Percentiles rank a stretch among this genome's conserved stretches.
These are phyloP conservation scores for Protaetia brevitarsis DNA, from an alignment of 1,140 invertebrate species.

Conservation along the genomic window DNA sequence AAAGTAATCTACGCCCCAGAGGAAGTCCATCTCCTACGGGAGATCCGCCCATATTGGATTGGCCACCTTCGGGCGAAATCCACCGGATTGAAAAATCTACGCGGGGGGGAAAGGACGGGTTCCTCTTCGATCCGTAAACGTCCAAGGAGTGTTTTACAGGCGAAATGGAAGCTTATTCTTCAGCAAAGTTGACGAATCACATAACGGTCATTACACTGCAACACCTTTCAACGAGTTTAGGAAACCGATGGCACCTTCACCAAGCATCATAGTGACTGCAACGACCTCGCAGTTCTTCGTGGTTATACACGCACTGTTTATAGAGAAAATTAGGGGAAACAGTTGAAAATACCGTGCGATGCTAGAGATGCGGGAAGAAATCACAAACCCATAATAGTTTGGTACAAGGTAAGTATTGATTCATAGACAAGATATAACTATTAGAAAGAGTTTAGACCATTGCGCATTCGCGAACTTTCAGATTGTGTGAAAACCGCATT, in stretches of 20 bases:
- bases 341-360: constrained; percentile 79
- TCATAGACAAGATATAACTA: too few species aligned
- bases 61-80: constrained; percentile 91
- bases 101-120: constrained; percentile 93
- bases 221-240: constrained; percentile 85
- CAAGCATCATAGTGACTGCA: constrained; percentile 84
- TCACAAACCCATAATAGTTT: constrained; percentile 74
- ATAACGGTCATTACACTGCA: constrained; percentile 81
- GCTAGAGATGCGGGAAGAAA: constrained; percentile 70
- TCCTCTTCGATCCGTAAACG: constrained; percentile 89
- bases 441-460: too few species aligned
- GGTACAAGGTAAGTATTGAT: constrained; percentile 72
- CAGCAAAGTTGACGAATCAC: constrained; percentile 67
- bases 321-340: constrained; percentile 76
- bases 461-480: too few species aligned
- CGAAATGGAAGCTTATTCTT: constrained; percentile 86
- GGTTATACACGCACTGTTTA: constrained; percentile 73
- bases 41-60: constrained; percentile 79
- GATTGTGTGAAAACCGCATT: too few species aligned
- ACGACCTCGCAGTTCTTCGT: constrained; percentile 76
- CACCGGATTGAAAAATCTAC: constrained; percentile 85
- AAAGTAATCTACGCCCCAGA: constrained; percentile 86
- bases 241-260: constrained; percentile 80
- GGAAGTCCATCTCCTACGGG: constrained; percentile 81
- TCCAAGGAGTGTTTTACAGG: constrained; percentile 79